phyloP scores from a whole-genome alignment of 2,888 invertebrate genomes.

The Orchesella flavescens region DNA sequence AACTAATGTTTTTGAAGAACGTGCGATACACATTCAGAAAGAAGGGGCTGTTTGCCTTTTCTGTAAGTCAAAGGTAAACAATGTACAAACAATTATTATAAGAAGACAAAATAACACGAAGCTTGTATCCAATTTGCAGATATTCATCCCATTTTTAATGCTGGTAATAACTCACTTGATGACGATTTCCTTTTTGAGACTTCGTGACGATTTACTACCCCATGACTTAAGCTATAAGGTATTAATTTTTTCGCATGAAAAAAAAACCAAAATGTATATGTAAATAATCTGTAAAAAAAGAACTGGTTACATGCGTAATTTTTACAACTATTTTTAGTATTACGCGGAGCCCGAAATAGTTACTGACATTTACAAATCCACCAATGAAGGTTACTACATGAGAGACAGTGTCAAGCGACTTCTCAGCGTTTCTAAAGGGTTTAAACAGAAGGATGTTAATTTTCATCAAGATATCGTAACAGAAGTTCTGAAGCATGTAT shows the following conservation, averaged over 20 bases:
- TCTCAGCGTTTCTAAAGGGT: background rate
- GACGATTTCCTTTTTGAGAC: background rate
- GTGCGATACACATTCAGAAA: conserved; percentile 15
- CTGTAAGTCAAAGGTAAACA: conserved; percentile 4
- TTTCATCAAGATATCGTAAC: conserved; percentile 1
- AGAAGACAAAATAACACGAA: too few relatives aligned
- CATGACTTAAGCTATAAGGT: background rate
- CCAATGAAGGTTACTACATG: conserved; percentile 39
- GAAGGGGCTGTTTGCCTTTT: background rate
- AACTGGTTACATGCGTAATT: too few relatives aligned
- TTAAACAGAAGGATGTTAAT: background rate
- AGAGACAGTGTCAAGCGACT: conserved; percentile 7
- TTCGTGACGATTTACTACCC: background rate
- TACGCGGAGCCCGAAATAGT: conserved; percentile 23
- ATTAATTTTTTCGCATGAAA: too few relatives aligned
- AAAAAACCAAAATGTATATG: too few relatives aligned
- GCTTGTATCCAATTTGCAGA: conserved; percentile 13
- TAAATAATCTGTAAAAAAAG: too few relatives aligned
- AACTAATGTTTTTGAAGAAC: conserved; percentile 38
- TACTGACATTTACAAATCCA: conserved; percentile 23
- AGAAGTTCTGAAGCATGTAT: conserved; percentile 4
- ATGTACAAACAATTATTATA: too few relatives aligned
- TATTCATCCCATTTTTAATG: background rate
- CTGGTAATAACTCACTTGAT: conserved; percentile 1
- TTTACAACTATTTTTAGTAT: too few relatives aligned